phyloP scores from a whole-genome alignment of 2,113 vertebrate genomes.

The Psittacara wagleri region DNA sequence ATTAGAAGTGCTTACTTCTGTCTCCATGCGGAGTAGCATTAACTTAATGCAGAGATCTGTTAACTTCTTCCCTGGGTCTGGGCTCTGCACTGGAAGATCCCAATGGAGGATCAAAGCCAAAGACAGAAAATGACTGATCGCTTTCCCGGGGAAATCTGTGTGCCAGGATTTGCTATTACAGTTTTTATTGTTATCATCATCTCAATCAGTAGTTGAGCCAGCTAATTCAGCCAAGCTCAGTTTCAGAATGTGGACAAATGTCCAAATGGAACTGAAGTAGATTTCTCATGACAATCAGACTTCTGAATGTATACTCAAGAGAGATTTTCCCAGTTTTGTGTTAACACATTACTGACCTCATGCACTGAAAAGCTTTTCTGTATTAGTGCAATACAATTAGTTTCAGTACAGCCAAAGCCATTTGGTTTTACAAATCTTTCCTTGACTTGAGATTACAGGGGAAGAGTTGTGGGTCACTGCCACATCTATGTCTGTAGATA shows the following conservation, averaged over 20 bases:
- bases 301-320: not conserved
- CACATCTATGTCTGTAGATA: not conserved
- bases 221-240: slow-evolving; percentile 38
- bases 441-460: not conserved
- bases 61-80: slow-evolving; percentile 16
- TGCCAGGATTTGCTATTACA: slow-evolving; percentile 34
- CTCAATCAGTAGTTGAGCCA: slow-evolving; percentile 24
- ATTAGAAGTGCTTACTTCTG: not conserved
- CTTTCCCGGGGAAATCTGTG: not conserved
- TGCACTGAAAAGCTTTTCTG: not conserved
- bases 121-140: slow-evolving; percentile 11
- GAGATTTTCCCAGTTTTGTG: not conserved
- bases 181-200: slow-evolving; percentile 60
- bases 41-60: not conserved
- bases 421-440: not conserved
- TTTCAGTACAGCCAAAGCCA: not conserved
- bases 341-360: not conserved
- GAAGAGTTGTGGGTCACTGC: not conserved
- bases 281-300: not conserved
- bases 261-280: slow-evolving; percentile 10
- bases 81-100: slow-evolving; percentile 10
- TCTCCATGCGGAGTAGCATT: not conserved
- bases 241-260: not conserved
- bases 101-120: slow-evolving; percentile 47
- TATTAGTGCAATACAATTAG: not conserved